A percentile compares a stretch with the other conserved stretches of the same genome.
Evolutionary conservation across 2,797 vertebrate species (phyloP).

Genomic region (Buphagus erythrorhynchus): DNA sequence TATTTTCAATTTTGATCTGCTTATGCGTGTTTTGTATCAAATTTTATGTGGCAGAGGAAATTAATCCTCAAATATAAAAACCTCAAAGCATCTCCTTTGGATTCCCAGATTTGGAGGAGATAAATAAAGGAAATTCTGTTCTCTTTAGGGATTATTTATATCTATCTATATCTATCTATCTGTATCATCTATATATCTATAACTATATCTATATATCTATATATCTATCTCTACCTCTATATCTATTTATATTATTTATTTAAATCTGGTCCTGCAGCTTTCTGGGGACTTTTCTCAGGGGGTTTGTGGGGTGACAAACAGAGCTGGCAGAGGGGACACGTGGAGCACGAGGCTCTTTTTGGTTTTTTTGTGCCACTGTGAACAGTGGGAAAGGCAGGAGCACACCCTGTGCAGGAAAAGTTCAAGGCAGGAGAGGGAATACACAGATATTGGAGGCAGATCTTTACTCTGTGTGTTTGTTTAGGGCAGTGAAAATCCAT

Average conservation of each 20-base stretch:
- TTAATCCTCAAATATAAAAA: neutral
- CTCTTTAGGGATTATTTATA: neutral
- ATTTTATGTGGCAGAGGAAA: neutral
- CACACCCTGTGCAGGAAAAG: neutral
- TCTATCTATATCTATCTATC: no score
- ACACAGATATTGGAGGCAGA: neutral
- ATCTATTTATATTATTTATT: neutral
- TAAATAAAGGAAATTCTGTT: neutral
- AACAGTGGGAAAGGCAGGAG: neutral
- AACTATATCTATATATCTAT: no score
- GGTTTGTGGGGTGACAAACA: neutral
- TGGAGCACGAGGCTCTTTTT: neutral
- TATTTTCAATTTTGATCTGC: neutral
- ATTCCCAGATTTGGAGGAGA: neutral
- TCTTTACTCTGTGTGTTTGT: neutral
- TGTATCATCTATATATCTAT: no score
- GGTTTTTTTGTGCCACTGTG: accelerated
- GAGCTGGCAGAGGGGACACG: neutral
- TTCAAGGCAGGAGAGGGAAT: neutral
- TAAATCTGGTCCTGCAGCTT: neutral
- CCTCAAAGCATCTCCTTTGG: neutral
- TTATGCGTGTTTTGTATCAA: neutral
- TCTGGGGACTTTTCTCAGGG: neutral
- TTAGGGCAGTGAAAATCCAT: neutral
- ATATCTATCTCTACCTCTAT: no score